Percentiles rank a stretch among this genome's conserved stretches.
phyloP scores from a whole-genome alignment of 2,888 invertebrate genomes.

The Hipparchia semele region DNA sequence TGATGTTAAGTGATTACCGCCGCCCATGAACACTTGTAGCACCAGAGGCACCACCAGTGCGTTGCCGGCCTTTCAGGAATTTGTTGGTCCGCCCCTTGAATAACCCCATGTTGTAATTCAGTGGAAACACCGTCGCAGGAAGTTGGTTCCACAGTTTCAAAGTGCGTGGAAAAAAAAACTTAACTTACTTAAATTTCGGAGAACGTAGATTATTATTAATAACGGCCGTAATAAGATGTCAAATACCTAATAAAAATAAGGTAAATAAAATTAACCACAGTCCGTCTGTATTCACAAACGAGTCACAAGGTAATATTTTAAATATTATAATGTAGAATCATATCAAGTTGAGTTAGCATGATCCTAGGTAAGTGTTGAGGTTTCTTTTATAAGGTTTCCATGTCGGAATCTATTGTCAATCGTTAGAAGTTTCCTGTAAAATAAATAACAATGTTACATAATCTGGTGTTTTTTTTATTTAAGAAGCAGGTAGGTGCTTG shows the following conservation, averaged over 20 bases:
- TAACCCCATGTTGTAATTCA: too few species aligned
- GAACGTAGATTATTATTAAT: too few species aligned
- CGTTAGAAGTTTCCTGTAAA: slow-evolving; percentile 80
- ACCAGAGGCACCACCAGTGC: too few species aligned
- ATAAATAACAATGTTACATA: slow-evolving; percentile 80
- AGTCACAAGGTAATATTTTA: slow-evolving; percentile 49
- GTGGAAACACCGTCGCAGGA: too few species aligned
- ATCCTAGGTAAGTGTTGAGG: slow-evolving; percentile 78
- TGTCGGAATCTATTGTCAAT: slow-evolving; percentile 77
- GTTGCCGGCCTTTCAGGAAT: too few species aligned
- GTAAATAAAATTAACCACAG: slow-evolving; percentile 11
- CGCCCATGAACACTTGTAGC: too few species aligned
- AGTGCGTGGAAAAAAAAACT: too few species aligned
- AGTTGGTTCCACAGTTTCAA: too few species aligned
- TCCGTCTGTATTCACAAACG: slow-evolving; percentile 29
- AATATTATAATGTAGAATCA: slow-evolving; percentile 66
- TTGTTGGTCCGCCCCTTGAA: too few species aligned
- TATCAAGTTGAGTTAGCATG: slow-evolving; percentile 73
- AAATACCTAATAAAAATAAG: not conserved
- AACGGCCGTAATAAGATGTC: not conserved
- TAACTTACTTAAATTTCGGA: too few species aligned
- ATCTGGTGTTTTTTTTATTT: slow-evolving; percentile 30
- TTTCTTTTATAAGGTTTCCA: slow-evolving; percentile 78
- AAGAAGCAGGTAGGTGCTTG: not conserved
- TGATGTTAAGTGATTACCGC: too few species aligned